phyloP scores from a whole-genome alignment of 2,113 vertebrate genomes.

The Muntiacus reevesi region DNA sequence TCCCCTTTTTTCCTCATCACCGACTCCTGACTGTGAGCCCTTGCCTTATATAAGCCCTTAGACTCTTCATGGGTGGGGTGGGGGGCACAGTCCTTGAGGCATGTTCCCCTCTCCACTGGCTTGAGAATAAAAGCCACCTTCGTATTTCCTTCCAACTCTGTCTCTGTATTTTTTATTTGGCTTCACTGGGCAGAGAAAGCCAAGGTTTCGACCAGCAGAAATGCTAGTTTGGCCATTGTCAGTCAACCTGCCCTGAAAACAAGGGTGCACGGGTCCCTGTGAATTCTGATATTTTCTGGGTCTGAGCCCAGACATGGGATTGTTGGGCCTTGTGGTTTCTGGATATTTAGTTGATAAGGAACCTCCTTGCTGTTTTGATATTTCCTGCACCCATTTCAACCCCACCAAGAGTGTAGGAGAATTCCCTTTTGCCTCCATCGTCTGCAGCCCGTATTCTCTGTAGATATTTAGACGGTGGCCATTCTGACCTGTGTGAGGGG shows the following conservation, averaged over 20 bases:
- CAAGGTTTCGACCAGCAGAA: background rate
- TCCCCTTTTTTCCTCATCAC: background rate
- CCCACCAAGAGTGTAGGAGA: background rate
- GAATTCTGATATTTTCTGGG: background rate
- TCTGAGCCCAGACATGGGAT: no score
- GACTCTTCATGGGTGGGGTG: background rate
- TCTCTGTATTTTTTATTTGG: background rate
- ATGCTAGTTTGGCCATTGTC: background rate
- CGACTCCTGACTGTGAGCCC: background rate
- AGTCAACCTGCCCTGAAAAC: background rate
- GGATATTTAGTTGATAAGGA: no score
- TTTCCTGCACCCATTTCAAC: no score
- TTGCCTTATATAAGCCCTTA: background rate
- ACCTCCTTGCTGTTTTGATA: no score
- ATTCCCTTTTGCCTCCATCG: background rate
- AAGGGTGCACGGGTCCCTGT: background rate
- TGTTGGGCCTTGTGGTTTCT: no score
- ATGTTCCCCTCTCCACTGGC: background rate
- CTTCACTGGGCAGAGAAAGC: background rate
- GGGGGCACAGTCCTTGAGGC: background rate
- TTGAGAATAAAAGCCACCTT: background rate
- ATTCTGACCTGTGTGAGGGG: background rate
- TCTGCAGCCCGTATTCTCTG: background rate
- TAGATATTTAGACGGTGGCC: background rate
- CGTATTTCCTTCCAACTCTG: background rate